Evolutionary conservation across 2,113 vertebrate genomes (phyloP), one percentile per base, ranked within the genome.

Genomic region (Phainopepla nitens): DNA sequence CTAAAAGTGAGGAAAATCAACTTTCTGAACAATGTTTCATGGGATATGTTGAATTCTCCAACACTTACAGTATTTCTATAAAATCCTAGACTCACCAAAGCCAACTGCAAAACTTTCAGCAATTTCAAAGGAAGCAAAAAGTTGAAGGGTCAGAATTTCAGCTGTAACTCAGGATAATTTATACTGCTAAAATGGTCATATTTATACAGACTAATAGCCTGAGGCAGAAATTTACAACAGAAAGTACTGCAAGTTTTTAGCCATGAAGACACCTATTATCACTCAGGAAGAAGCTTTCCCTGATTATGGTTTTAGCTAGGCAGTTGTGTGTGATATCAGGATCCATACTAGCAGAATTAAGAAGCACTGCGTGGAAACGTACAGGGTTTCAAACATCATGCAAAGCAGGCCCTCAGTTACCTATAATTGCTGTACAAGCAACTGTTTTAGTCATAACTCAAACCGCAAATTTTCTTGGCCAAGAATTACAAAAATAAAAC

Each of bases 61-160:
- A 53, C 56, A 90, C 49, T 35, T 87, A 68, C 90, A 89, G 6
- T 83, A 83, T 83, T 93, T 64, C 19, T 44, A 81, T 79, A 82
- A 92, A 95, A 96, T 81, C 41, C 51, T 90, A 92, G 68, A 86
- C 79, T 90, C 68, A 70, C 15, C 21, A 21, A 93, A 88, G 35
- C 72, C 71, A 77, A 82, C 49, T 39, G 24, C 50, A 86, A 92
- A 90, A 93, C 51, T 88, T 85, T 35, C 64, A 73, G 21, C 14
- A 57, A 89, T 83, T 94, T 95, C 91, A 95, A 94, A 91, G 84
- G 78, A 90, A 82, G 31, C 15, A 88, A 90, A 81, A 90, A 80
- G 60, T 82, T 92, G 73, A 94, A 87, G 53, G 93, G 61, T 95
- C 77, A 91, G 41, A 76, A 78, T 84, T 96, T 84, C 68, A 88